phyloP scores from a whole-genome alignment of 2,113 vertebrate species.

The Hyaena hyaena region DNA sequence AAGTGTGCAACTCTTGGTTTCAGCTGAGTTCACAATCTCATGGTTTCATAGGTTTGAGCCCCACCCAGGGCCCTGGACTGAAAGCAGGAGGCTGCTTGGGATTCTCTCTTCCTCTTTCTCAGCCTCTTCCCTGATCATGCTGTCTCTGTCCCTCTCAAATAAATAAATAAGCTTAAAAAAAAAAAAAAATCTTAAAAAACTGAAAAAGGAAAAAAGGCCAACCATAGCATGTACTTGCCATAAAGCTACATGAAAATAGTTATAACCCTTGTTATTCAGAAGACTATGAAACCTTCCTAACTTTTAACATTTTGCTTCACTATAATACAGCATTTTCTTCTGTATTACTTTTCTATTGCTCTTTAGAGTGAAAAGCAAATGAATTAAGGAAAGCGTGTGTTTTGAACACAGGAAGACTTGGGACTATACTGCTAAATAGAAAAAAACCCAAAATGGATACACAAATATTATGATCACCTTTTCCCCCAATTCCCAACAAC shows the following conservation, averaged over 20 bases:
- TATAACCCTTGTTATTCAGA: not conserved
- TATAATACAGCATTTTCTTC: not conserved
- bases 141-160: too few relatives aligned
- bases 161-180: not conserved
- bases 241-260: not conserved
- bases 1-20: too few relatives aligned
- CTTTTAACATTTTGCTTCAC: not conserved
- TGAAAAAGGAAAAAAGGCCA: not conserved
- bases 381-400: not conserved
- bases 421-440: not conserved
- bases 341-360: not conserved
- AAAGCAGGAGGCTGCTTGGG: too few relatives aligned
- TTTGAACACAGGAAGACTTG: not conserved
- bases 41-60: too few relatives aligned
- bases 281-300: not conserved
- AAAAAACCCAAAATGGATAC: not conserved
- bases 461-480: not conserved
- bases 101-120: too few relatives aligned
- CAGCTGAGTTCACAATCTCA: too few relatives aligned
- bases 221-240: not conserved
- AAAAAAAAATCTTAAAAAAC: not conserved
- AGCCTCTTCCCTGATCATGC: too few relatives aligned
- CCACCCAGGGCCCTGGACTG: too few relatives aligned
- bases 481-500: not conserved
- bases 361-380: constrained; percentile 10